Conservation (phyloP, 1,140 invertebrate genomes). For the Drosophila triauraria region DNA sequence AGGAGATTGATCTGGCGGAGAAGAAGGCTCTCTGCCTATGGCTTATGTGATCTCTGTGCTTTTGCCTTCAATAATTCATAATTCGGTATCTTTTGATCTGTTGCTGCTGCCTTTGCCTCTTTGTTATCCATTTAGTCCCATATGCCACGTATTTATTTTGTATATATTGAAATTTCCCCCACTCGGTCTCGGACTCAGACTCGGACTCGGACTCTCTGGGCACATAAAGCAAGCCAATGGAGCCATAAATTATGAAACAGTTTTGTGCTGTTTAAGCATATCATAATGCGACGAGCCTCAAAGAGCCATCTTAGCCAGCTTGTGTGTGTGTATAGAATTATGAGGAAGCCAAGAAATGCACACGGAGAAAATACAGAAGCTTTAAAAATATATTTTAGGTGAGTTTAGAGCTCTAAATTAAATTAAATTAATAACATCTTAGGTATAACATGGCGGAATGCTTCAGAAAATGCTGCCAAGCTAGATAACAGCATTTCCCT, state of each 20-base stretch:
- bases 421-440: too few species aligned
- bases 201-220: neutral
- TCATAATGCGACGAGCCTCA: conserved; percentile 76
- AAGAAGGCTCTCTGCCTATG: too few species aligned
- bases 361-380: neutral
- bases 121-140: conserved; percentile 38
- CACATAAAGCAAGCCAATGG: conserved; percentile 33
- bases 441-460: too few species aligned
- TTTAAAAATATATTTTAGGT: neutral
- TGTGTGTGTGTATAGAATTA: neutral
- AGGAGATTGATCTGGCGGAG: conserved; percentile 12
- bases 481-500: too few species aligned
- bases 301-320: conserved; percentile 37
- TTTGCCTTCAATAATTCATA: conserved; percentile 23
- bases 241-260: conserved; percentile 84
- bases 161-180: neutral
- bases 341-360: neutral
- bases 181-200: neutral
- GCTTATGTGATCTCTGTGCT: conserved; percentile 12
- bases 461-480: too few species aligned
- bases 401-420: too few species aligned
- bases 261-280: conserved; percentile 84
- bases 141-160: conserved; percentile 16
- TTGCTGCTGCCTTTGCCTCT: conserved; percentile 8
- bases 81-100: conserved; percentile 41